Percentiles rank a stretch among this genome's conserved stretches.
phyloP scores from a whole-genome alignment of 2,113 vertebrate genomes.

The Oreocharis arfaki region DNA sequence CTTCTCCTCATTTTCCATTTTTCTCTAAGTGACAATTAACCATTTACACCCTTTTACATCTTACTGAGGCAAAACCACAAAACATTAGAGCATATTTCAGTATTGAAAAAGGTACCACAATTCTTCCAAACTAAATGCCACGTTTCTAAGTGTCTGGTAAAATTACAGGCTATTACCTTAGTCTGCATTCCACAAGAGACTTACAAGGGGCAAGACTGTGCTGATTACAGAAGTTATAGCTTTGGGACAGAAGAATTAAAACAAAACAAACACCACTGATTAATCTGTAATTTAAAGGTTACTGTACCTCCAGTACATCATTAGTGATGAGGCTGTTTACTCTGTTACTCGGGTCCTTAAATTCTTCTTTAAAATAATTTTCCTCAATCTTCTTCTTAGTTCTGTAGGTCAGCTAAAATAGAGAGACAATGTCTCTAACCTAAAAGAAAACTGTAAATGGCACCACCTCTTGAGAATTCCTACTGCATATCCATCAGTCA shows the following conservation, averaged over 20 bases:
- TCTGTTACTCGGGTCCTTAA: slow-evolving; percentile 72
- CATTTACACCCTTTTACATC: background rate
- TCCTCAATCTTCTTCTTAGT: slow-evolving; percentile 63
- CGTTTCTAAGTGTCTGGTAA: background rate
- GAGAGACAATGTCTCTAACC: background rate
- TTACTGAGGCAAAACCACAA: background rate
- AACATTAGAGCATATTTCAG: background rate
- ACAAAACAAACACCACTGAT: background rate
- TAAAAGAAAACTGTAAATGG: background rate
- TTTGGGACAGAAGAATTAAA: background rate
- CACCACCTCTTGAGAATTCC: background rate
- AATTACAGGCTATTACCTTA: background rate
- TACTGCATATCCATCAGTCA: background rate
- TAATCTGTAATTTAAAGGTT: background rate
- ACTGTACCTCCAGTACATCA: slow-evolving; percentile 74
- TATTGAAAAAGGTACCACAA: background rate
- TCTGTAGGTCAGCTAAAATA: slow-evolving; percentile 71
- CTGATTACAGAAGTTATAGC: background rate
- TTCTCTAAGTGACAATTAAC: background rate
- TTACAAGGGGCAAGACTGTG: background rate
- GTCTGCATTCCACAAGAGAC: background rate
- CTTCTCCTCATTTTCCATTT: background rate
- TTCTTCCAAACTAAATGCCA: background rate
- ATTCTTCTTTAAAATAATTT: slow-evolving; percentile 67
- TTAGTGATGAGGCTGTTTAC: slow-evolving; percentile 72